Conservation (phyloP, 2,888 invertebrate genomes). For the Athrips mouffetella region DNA sequence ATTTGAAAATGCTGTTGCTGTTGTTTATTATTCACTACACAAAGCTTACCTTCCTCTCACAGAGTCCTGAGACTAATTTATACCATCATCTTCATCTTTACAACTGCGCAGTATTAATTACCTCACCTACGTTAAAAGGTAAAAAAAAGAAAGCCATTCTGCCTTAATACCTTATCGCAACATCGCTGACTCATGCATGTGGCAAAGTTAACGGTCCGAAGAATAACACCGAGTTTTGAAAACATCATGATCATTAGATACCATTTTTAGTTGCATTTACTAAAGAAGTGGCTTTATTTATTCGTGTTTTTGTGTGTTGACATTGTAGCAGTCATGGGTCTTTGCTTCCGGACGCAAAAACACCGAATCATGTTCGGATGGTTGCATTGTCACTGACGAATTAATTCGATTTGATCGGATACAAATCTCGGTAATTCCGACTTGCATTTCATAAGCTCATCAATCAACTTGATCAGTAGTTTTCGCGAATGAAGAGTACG, state of each 20-base stretch:
- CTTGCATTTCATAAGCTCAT: background rate
- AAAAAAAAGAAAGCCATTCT: slow-evolving; percentile 8
- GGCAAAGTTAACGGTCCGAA: slow-evolving; percentile 5
- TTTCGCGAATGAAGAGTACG: background rate
- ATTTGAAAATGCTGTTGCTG: too few species aligned
- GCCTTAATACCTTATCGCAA: slow-evolving; percentile 2
- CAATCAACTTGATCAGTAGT: background rate
- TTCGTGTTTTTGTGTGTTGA: slow-evolving; percentile 30
- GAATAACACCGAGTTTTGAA: slow-evolving; percentile 1
- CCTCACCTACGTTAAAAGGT: background rate
- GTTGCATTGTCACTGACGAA: slow-evolving; percentile 13
- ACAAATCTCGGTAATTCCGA: background rate
- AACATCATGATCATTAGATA: background rate
- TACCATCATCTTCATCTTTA: background rate
- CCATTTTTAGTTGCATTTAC: too few species aligned
- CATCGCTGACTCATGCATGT: slow-evolving; percentile 11
- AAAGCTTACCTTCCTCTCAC: background rate
- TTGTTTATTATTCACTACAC: background rate
- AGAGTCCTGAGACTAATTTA: background rate
- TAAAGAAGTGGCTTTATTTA: background rate
- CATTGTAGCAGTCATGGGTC: slow-evolving; percentile 45
- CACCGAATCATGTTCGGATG: slow-evolving; percentile 12
- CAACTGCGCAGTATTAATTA: background rate
- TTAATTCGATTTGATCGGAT: slow-evolving; percentile 16
- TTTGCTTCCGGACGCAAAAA: slow-evolving; percentile 41